Percentiles rank a stretch among this genome's conserved stretches.
phyloP scores from a whole-genome alignment of 2,888 invertebrate genomes.

The Patella ulyssiponensis region DNA sequence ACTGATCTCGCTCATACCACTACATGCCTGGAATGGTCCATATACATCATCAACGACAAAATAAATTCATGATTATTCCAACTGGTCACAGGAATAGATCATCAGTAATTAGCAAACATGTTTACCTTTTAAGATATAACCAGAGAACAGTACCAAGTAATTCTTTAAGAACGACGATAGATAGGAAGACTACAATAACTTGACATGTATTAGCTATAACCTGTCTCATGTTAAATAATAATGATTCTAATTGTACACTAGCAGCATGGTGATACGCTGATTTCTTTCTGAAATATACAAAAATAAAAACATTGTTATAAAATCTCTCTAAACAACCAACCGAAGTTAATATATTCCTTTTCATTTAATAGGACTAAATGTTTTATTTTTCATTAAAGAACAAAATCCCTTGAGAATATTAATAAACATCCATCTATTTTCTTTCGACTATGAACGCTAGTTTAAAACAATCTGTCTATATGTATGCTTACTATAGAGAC shows the following conservation, averaged over 20 bases:
- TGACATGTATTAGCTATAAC: constrained; percentile 64
- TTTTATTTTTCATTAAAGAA: background rate
- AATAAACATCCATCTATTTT: no score
- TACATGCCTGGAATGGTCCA: no score
- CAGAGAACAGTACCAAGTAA: constrained; percentile 65
- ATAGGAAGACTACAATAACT: constrained; percentile 63
- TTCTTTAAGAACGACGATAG: constrained; percentile 65
- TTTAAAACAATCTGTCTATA: no score
- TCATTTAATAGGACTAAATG: no score
- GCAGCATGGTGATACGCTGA: constrained; percentile 4
- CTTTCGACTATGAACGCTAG: no score
- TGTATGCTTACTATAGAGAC: no score
- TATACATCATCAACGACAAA: background rate
- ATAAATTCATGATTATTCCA: background rate
- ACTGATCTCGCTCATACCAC: background rate
- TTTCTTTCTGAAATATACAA: background rate
- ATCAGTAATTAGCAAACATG: constrained; percentile 2
- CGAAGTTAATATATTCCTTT: no score
- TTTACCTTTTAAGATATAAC: constrained; percentile 68
- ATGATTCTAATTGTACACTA: constrained; percentile 50
- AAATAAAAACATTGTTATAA: background rate
- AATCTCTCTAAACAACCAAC: no score
- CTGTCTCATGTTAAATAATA: constrained; percentile 57
- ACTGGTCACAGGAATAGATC: background rate
- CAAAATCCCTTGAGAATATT: no score